phyloP scores from a whole-genome alignment of 2,888 invertebrate species.

The Drosophila fungiperda region DNA sequence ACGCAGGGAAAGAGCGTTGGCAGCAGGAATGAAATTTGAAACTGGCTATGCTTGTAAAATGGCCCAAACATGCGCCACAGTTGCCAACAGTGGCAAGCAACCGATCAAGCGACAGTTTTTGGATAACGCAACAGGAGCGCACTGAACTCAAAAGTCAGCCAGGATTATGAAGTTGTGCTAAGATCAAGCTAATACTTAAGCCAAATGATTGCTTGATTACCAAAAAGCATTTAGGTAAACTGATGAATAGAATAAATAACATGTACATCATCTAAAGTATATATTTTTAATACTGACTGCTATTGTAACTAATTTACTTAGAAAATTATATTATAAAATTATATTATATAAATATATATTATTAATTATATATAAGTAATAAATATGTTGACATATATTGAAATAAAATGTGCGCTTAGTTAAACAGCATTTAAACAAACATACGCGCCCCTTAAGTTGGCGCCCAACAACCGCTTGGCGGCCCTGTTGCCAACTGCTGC shows the following conservation, averaged over 20 bases:
- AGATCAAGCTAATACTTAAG: neutral
- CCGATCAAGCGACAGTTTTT: constrained; percentile 72
- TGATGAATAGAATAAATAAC: neutral
- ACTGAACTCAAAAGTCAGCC: neutral
- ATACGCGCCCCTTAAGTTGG: constrained; percentile 5
- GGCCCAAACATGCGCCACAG: constrained; percentile 77
- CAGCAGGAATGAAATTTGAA: constrained; percentile 76
- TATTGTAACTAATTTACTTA: neutral
- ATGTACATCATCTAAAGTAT: neutral
- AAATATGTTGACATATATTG: neutral
- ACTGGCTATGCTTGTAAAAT: constrained; percentile 80
- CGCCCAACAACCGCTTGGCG: constrained; percentile 24
- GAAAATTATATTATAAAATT: neutral
- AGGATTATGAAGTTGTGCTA: neutral
- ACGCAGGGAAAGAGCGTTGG: constrained; percentile 5
- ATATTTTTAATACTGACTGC: neutral
- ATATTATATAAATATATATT: no score
- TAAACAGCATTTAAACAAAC: neutral
- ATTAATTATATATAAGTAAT: neutral
- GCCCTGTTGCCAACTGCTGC: constrained; percentile 23
- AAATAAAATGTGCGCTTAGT: neutral
- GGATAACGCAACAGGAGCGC: constrained; percentile 55
- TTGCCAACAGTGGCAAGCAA: constrained; percentile 73
- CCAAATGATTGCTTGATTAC: neutral
- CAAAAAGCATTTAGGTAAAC: neutral